Evolutionary conservation across 2,888 invertebrate genomes (phyloP), one percentile per base, ranked within the genome.

Genomic region (Amphimallon solstitiale): DNA sequence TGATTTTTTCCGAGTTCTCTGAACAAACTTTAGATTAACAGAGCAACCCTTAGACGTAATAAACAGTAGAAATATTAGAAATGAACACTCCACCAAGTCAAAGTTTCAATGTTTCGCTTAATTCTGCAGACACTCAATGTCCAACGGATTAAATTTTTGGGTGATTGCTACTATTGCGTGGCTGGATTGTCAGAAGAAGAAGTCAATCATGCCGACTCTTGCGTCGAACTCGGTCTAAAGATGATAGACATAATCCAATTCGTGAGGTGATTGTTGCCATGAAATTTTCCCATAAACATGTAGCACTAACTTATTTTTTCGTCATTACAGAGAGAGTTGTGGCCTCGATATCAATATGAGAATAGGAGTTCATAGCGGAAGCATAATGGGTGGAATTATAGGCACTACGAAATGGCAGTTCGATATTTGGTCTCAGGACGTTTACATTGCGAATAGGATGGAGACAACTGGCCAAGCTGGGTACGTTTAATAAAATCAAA

Each of bases 371-470:
- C 97, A 98, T 80, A 92, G 94, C 2, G 98, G 98, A 0, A 91
- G 90, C 76, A 94, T 97, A 48, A 86, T 95, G 52, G 93, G 96
- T 72, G 97, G 98, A 0, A 89, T 98, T 0, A 89, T 98, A 59
- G 98, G 98, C 0, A 89, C 92, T 4, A 89, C 92, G 72, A 98
- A 98, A 82, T 97, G 97, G 94, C 97, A 98, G 80, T 98, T 91
- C 78, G 98, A 98, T 79, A 92, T 98, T 69, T 98, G 97, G 93
- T 93, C 93, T 0, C 92, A 92, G 78, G 97, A 98, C 82, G 97
- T 95, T 17, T 93, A 94, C 23, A 92, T 97, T 74, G 97, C 98
- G 0, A 97, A 95, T 83, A 92, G 92, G 79, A 93, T 98, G 92
- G 98, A 98, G 81, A 92, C 94, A 40, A 92, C 93, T 0, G 98